phyloP scores from a whole-genome alignment of 2,888 invertebrate species.

The Tachina lurida region DNA sequence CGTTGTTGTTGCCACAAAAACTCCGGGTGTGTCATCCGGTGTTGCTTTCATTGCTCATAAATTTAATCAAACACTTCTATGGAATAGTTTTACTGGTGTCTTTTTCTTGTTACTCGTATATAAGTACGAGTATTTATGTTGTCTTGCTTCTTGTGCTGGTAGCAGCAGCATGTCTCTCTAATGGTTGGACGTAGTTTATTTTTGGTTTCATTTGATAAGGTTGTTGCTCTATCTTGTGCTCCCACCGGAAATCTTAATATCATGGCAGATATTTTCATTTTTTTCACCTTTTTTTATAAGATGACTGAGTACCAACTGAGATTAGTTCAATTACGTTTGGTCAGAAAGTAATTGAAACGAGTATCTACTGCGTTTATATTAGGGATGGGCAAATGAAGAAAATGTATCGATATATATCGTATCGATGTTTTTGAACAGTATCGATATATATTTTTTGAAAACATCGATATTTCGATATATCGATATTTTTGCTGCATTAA shows the following conservation, averaged over 20 bases:
- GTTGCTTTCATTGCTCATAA: constrained; percentile 67
- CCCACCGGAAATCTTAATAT: constrained; percentile 60
- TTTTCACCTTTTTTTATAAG: constrained; percentile 17
- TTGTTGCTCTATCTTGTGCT: constrained; percentile 54
- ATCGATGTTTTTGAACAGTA: too few species aligned
- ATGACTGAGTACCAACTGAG: constrained; percentile 63
- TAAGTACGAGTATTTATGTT: constrained; percentile 6
- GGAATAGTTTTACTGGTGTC: constrained; percentile 52
- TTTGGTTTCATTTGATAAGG: constrained; percentile 48
- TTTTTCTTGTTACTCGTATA: constrained; percentile 10
- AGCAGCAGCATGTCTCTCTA: constrained; percentile 22
- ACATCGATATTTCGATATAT: too few species aligned
- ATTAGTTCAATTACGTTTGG: constrained; percentile 63
- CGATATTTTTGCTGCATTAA: too few species aligned
- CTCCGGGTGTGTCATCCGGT: constrained; percentile 69
- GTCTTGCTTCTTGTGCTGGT: constrained; percentile 12
- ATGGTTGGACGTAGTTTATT: constrained; percentile 5
- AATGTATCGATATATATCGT: too few species aligned
- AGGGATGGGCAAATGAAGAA: too few species aligned
- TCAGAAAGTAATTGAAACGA: constrained; percentile 3
- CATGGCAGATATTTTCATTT: constrained; percentile 40
- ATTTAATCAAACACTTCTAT: constrained; percentile 70
- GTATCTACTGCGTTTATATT: background rate
- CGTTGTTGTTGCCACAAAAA: constrained; percentile 39
- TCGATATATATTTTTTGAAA: too few species aligned